Conservation (phyloP, 2,797 vertebrate species). For the Tangara arthus region DNA sequence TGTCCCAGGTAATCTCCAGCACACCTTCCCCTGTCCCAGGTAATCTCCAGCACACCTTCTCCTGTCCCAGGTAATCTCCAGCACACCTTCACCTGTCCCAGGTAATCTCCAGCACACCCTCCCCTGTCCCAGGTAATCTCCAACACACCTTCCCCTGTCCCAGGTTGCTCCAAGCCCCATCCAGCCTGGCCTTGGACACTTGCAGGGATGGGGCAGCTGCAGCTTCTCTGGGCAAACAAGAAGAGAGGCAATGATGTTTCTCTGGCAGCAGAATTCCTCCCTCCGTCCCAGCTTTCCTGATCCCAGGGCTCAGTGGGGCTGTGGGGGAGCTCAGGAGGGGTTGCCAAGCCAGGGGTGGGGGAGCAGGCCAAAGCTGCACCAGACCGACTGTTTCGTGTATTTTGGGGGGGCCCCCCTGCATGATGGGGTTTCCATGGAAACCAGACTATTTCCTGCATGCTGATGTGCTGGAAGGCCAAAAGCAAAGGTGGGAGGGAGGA, state of each 20-base stretch:
- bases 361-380: accelerated
- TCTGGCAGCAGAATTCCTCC: not conserved
- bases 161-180: accelerated
- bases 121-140: not conserved
- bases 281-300: not conserved
- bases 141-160: too few relatives aligned
- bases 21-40: too few relatives aligned
- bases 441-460: not conserved
- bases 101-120: not conserved
- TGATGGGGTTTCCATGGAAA: conserved; percentile 30
- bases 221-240: not conserved
- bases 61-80: not conserved
- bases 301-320: not conserved
- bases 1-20: not conserved
- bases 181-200: not conserved
- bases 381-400: accelerated
- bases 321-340: not conserved
- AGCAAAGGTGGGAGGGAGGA: not conserved
- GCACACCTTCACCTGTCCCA: too few relatives aligned
- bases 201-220: not conserved
- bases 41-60: accelerated
- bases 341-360: not conserved
- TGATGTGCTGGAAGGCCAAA: not conserved
- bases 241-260: not conserved
- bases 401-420: not conserved